Conservation (phyloP, 2,797 vertebrate genomes). For the Discoglossus pictus region DNA sequence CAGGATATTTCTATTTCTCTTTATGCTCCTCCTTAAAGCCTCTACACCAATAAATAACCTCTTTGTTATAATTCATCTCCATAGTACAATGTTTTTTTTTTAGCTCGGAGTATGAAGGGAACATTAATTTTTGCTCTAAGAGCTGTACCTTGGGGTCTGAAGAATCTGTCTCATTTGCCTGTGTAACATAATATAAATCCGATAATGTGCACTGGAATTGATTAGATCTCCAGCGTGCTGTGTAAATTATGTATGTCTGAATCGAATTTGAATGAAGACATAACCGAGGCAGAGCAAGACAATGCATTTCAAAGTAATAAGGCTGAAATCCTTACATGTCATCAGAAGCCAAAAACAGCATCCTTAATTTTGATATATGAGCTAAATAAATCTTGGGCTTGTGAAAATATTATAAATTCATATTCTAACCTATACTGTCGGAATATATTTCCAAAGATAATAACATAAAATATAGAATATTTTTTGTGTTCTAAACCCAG, state of each 20-base stretch:
- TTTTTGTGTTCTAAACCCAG: too few relatives aligned
- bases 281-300: neutral
- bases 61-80: constrained; percentile 1
- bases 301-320: neutral
- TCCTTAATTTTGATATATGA: too few relatives aligned
- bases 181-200: neutral
- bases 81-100: constrained; percentile 14
- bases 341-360: too few relatives aligned
- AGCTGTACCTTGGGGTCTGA: constrained; percentile 1
- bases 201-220: constrained; percentile 18
- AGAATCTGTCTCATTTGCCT: neutral
- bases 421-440: too few relatives aligned
- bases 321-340: neutral
- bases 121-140: neutral
- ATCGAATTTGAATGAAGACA: constrained; percentile 16
- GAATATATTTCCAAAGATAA: too few relatives aligned
- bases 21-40: too few relatives aligned
- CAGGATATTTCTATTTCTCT: too few relatives aligned
- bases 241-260: constrained; percentile 21
- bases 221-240: constrained; percentile 16
- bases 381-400: too few relatives aligned
- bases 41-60: neutral
- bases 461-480: too few relatives aligned
- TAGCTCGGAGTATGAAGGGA: neutral
- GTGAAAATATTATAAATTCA: too few relatives aligned